Percentiles rank a stretch among this genome's conserved stretches.
These are phyloP conservation scores for Meriones unguiculatus DNA, from an alignment of 2,113 vertebrate genomes.

Conservation along the genomic window DNA sequence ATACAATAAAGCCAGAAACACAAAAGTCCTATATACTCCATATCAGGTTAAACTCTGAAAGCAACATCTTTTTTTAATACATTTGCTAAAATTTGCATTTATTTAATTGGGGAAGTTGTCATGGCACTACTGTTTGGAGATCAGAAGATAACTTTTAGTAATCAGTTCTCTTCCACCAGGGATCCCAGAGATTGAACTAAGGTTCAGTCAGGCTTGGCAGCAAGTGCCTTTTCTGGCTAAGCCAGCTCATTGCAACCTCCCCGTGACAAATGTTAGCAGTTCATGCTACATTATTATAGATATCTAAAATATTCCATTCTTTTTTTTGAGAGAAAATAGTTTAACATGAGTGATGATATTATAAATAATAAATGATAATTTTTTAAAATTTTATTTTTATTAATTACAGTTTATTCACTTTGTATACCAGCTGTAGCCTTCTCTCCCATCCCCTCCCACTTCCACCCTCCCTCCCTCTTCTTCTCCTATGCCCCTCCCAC, in stretches of 20 bases:
- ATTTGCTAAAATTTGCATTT: background rate
- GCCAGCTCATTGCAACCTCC: background rate
- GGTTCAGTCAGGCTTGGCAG: background rate
- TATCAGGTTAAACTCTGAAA: background rate
- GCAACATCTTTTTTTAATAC: no score
- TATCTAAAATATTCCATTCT: conserved; percentile 71
- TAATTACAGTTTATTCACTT: no score
- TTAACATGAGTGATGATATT: no score
- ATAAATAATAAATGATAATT: no score
- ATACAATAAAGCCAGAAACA: conserved; percentile 45
- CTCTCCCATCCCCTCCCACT: no score
- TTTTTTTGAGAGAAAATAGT: no score
- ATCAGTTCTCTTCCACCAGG: background rate
- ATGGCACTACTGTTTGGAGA: background rate
- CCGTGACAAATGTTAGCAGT: conserved; percentile 39
- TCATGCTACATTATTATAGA: conserved; percentile 48
- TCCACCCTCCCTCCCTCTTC: no score
- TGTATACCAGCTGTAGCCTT: no score
- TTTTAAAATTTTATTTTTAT: no score
- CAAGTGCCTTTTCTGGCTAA: background rate
- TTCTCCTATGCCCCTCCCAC: no score
- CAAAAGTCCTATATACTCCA: conserved; percentile 15
- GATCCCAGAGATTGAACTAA: background rate
- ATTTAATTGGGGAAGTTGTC: background rate
- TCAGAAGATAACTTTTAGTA: background rate